Conservation (phyloP, 2,113 vertebrate species). For the Pachypanchax playfairii region DNA sequence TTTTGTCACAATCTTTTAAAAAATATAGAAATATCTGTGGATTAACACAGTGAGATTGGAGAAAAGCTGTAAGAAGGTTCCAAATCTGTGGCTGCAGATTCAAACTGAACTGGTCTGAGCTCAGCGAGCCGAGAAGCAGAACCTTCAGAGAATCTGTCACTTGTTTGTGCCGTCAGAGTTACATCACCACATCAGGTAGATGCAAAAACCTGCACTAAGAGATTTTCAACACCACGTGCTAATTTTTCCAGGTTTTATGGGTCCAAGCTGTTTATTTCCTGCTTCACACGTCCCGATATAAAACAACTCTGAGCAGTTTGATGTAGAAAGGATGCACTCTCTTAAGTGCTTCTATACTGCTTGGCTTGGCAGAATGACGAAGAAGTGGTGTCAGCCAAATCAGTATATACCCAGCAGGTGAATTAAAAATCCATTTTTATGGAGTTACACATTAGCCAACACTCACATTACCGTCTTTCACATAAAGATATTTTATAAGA, state of each 20-base stretch:
- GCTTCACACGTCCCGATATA: background rate
- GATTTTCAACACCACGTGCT: slow-evolving; percentile 8
- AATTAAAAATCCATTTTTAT: slow-evolving; percentile 75
- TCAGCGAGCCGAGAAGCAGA: background rate
- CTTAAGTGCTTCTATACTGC: slow-evolving; percentile 41
- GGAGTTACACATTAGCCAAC: slow-evolving; percentile 67
- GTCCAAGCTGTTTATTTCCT: background rate
- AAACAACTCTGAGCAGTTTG: slow-evolving; percentile 1
- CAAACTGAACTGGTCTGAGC: background rate
- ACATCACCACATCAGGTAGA: slow-evolving; percentile 5
- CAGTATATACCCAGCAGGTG: slow-evolving; percentile 53
- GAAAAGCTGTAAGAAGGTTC: background rate
- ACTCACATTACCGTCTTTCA: slow-evolving; percentile 69
- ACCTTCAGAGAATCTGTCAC: background rate
- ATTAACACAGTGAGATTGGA: background rate
- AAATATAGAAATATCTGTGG: too few species aligned
- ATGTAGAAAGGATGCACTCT: slow-evolving; percentile 15
- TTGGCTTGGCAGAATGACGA: slow-evolving; percentile 45
- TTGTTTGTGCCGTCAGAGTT: background rate
- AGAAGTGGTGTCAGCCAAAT: slow-evolving; percentile 56
- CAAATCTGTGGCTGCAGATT: background rate
- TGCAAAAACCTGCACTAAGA: too few species aligned
- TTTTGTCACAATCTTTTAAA: too few species aligned
- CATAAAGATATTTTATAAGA: slow-evolving; percentile 61
- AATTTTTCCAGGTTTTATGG: background rate